phyloP scores from a whole-genome alignment of 2,888 invertebrate species.

The Pseudococcus longispinus region DNA sequence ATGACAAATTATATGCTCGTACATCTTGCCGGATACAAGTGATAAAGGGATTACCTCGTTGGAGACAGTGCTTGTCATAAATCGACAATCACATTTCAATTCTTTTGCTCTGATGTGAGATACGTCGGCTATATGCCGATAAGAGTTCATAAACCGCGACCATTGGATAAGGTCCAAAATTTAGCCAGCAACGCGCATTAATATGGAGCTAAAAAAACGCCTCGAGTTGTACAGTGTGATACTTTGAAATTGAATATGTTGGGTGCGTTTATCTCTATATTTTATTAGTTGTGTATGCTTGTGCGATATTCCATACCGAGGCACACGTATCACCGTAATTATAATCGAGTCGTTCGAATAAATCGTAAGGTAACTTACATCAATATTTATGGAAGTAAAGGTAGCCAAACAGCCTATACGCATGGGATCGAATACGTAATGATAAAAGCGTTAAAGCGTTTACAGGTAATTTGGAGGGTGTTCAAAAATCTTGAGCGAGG shows the following conservation, averaged over 20 bases:
- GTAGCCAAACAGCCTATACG: slow-evolving; percentile 6
- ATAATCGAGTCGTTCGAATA: background rate
- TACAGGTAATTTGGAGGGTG: slow-evolving; percentile 35
- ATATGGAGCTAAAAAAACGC: slow-evolving; percentile 8
- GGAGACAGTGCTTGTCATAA: background rate
- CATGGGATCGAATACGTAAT: slow-evolving; percentile 9
- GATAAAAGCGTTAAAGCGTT: slow-evolving; percentile 15
- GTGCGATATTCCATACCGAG: background rate
- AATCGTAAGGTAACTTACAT: background rate
- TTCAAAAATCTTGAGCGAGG: background rate
- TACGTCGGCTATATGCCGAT: background rate
- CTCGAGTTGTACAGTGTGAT: slow-evolving; percentile 10
- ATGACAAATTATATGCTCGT: background rate
- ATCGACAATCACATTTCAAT: slow-evolving; percentile 29
- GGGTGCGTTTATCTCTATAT: background rate
- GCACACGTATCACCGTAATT: background rate
- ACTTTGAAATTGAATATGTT: slow-evolving; percentile 23
- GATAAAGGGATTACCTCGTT: slow-evolving; percentile 16
- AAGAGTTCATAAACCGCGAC: slow-evolving; percentile 33
- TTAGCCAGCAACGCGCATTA: slow-evolving; percentile 2
- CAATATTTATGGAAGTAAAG: slow-evolving; percentile 21
- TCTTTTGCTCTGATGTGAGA: background rate
- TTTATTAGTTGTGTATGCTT: background rate
- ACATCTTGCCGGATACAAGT: background rate
- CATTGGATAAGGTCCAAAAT: background rate